Evolutionary conservation across 1,140 invertebrate species (phyloP), one percentile per base, ranked within the genome.

Genomic region (Colletes latitarsis): DNA sequence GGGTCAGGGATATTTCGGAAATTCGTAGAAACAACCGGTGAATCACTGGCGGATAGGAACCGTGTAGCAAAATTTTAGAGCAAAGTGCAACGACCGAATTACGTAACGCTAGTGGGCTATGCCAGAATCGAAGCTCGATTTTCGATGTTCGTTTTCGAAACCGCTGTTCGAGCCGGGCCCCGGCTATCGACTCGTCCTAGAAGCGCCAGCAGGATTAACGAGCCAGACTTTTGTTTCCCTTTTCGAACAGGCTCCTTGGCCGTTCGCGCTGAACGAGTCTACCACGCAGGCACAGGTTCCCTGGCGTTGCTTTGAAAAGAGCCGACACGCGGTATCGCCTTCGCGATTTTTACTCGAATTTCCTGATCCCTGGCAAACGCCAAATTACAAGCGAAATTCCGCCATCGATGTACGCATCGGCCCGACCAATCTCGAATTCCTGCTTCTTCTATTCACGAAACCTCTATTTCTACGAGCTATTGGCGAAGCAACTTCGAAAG

Each of bases 251-350:
- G 70, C 21, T 74, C 62, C 70, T 39, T 30, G 39, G 17, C 52
- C 46, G 49, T 55, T 43, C 46, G 17, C 68, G 58, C 19, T 72
- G 68, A 67, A 80, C 39, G 70, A 73, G 52, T 39, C 62, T 63
- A 6, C 83, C 80, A 84, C 83, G 81, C 70, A 69, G 15, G 75
- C 49, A 53, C 17, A 68, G 19, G 49, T 52, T 69, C 71, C 8
- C 64, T 30, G 68, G 72, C 67, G 63, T 66, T 81, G 67, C 83
- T 85, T 85, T 85, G 81, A 83, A 85, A 67, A 43, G 53, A 30
- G 66, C 83, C 83, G 83, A 64, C 55, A 10, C 17, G 2, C 0
- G 6, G 66, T 41, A 49, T 67, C 49, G 53, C 43, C 19, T 63
- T n/a, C 76, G 14, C 21, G 21, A 71, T 71, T 71, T 49, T 43